Percentiles rank a stretch among this genome's conserved stretches.
Conservation (phyloP, 2,113 vertebrate genomes). For the Bos taurus region DNA sequence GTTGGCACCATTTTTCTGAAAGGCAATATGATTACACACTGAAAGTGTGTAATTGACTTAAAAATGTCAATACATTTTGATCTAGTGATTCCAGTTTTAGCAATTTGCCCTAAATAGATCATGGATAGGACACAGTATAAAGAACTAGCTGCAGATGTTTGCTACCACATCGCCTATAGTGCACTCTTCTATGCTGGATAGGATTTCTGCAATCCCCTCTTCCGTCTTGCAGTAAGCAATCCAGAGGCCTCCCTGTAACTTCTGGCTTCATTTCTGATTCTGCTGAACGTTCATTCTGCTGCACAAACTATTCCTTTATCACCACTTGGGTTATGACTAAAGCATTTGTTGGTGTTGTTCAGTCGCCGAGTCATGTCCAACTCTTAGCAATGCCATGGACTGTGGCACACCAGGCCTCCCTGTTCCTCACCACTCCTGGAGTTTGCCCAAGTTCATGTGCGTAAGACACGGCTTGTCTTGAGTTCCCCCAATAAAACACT, state of each 20-base stretch:
- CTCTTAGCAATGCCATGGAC: neutral
- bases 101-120: neutral
- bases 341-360: neutral
- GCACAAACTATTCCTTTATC: neutral
- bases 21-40: neutral
- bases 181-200: neutral
- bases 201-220: neutral
- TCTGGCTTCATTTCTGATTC: neutral
- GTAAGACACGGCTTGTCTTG: neutral
- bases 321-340: neutral
- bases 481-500: neutral
- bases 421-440: neutral
- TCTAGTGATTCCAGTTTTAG: neutral
- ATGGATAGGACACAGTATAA: neutral
- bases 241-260: neutral
- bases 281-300: neutral
- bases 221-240: neutral
- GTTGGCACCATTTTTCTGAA: neutral
- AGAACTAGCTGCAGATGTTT: neutral
- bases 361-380: neutral
- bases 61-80: neutral
- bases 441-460: neutral
- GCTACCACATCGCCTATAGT: neutral
- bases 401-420: neutral
- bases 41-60: neutral